Conservation (phyloP, 1,140 invertebrate genomes). For the Drepana arcuata region DNA sequence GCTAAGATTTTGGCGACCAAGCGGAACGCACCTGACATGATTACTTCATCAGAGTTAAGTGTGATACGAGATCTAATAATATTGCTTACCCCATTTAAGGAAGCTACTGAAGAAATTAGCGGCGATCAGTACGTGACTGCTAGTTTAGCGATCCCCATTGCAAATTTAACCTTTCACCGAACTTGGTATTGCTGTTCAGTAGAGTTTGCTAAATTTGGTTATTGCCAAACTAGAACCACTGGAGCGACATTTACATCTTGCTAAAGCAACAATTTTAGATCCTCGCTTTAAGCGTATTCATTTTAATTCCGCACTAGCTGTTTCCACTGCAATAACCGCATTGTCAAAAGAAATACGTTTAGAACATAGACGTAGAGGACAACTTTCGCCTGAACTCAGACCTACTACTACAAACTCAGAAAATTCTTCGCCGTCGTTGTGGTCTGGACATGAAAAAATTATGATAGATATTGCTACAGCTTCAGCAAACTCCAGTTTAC, state of each 20-base stretch:
- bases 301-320: slow-evolving; percentile 22
- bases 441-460: slow-evolving; percentile 19
- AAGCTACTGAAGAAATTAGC: slow-evolving; percentile 23
- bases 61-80: slow-evolving; percentile 23
- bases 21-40: slow-evolving; percentile 24
- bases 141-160: slow-evolving; percentile 28
- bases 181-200: slow-evolving; percentile 17
- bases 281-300: slow-evolving; percentile 43
- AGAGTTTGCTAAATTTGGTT: slow-evolving; percentile 20
- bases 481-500: slow-evolving; percentile 1
- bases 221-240: slow-evolving; percentile 21
- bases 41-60: slow-evolving; percentile 19
- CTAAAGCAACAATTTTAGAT: slow-evolving; percentile 40
- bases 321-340: slow-evolving; percentile 21
- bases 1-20: slow-evolving; percentile 27
- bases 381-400: slow-evolving; percentile 15
- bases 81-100: slow-evolving; percentile 22
- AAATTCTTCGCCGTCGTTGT: slow-evolving; percentile 11
- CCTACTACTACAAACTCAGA: slow-evolving; percentile 6
- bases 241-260: slow-evolving; percentile 23
- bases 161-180: slow-evolving; percentile 20
- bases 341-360: slow-evolving; percentile 13
- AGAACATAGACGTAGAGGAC: slow-evolving; percentile 23
- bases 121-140: slow-evolving; percentile 24
- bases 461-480: slow-evolving; percentile 8